Evolutionary conservation across 92 coral and sea anemone species (phyloP).

Genomic region (Actinostola sp.): DNA sequence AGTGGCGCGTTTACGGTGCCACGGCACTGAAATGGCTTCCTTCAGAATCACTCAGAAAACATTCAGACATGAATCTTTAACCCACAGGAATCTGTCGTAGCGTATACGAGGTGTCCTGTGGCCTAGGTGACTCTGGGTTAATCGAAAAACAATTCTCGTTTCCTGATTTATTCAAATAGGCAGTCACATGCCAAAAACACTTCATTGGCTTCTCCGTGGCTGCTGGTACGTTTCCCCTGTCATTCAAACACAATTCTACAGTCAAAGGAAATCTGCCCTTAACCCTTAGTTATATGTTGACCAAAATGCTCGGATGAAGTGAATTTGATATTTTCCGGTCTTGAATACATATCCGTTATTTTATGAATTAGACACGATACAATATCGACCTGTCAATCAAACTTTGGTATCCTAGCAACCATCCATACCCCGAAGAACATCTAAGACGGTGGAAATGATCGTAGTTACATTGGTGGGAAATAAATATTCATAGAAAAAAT

Average conservation of each 20-base stretch:
- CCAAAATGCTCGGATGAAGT: background rate
- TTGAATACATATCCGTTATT: constrained; percentile 2
- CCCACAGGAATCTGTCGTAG: no score
- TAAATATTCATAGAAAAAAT: no score
- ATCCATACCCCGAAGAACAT: background rate
- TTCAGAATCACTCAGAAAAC: background rate
- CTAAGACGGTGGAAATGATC: no score
- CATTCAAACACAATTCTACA: background rate
- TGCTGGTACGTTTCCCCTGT: background rate
- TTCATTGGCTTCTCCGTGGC: no score
- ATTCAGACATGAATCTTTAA: background rate
- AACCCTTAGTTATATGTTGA: background rate
- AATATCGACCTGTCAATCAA: constrained; percentile 4
- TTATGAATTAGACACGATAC: constrained; percentile 2
- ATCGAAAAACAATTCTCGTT: no score
- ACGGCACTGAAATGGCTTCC: constrained; percentile 2
- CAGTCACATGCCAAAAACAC: no score
- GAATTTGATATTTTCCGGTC: constrained; percentile 12
- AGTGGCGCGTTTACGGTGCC: background rate
- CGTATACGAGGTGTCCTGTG: no score
- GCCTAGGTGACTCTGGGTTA: no score
- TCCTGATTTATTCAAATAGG: no score
- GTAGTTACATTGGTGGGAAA: no score
- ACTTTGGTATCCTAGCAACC: background rate
- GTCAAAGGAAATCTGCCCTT: constrained; percentile 1